These are phyloP conservation scores for Acromyrmex heyeri DNA, from an alignment of 1,140 invertebrate species.

Conservation along the genomic window DNA sequence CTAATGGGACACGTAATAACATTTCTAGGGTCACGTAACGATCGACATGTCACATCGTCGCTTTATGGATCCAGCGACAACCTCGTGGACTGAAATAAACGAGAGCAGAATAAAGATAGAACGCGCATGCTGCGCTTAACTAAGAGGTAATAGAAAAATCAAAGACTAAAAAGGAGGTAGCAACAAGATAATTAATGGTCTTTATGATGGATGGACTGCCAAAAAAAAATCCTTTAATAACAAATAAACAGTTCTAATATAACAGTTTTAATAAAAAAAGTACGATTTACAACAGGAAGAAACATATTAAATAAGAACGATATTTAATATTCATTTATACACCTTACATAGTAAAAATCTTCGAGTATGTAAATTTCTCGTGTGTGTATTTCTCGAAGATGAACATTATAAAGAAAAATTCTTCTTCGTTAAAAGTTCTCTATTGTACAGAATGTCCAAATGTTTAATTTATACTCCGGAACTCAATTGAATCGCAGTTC, in stretches of 20 bases:
- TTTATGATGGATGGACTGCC: background rate
- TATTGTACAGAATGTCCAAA: constrained; percentile 13
- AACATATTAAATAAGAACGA: background rate
- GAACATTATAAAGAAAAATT: background rate
- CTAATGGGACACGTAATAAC: constrained; percentile 47
- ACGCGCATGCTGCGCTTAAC: background rate
- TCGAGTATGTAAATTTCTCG: background rate
- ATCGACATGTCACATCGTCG: constrained; percentile 38
- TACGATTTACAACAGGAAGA: background rate
- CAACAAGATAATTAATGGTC: background rate
- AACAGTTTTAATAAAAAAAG: constrained; percentile 1
- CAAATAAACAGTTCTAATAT: background rate
- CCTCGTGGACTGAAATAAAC: constrained; percentile 6
- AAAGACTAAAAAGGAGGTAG: background rate
- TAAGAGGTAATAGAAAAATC: background rate
- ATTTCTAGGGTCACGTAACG: constrained; percentile 37
- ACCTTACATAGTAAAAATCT: background rate
- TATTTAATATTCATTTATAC: constrained; percentile 10
- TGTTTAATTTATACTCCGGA: constrained; percentile 28
- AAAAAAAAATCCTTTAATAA: background rate
- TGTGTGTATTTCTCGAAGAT: background rate
- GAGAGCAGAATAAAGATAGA: background rate
- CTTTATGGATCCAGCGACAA: constrained; percentile 28
- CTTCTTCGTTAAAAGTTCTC: constrained; percentile 11
- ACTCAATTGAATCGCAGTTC: constrained; percentile 6